These are phyloP conservation scores for Tanaodytes sp. DNA, from an alignment of 2,888 invertebrate genomes.

Conservation along the genomic window DNA sequence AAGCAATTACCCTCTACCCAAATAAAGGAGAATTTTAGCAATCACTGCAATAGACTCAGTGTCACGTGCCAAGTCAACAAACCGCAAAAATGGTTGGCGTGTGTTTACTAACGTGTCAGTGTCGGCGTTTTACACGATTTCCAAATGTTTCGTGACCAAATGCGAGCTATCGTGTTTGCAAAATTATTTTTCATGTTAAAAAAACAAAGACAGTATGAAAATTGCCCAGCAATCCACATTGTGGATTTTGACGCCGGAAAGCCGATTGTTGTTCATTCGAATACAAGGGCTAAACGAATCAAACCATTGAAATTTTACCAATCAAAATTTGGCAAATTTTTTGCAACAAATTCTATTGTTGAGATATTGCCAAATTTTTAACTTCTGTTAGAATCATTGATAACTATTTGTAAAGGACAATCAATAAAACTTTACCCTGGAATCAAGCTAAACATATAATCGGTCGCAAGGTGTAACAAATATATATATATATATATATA, in stretches of 20 bases:
- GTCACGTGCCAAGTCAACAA: constrained; percentile 55
- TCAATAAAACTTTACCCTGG: too few relatives aligned
- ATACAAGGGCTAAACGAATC: too few relatives aligned
- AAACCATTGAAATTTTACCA: too few relatives aligned
- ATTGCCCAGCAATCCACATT: constrained; percentile 45
- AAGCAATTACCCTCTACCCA: not conserved
- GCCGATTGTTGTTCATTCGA: too few relatives aligned
- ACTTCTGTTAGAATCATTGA: too few relatives aligned
- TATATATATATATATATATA: too few relatives aligned
- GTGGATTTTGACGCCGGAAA: constrained; percentile 47
- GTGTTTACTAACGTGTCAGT: constrained; percentile 57
- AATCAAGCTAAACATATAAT: too few relatives aligned
- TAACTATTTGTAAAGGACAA: too few relatives aligned
- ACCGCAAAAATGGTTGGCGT: constrained; percentile 58
- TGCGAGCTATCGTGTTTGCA: constrained; percentile 58
- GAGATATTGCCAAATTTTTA: too few relatives aligned
- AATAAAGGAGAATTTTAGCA: constrained; percentile 34
- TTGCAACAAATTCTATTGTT: too few relatives aligned
- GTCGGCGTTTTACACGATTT: constrained; percentile 57
- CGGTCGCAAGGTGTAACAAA: too few relatives aligned
- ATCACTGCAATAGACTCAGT: constrained; percentile 36
- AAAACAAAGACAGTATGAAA: constrained; percentile 35
- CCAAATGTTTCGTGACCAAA: constrained; percentile 62
- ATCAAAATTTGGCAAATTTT: too few relatives aligned
- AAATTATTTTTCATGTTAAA: constrained; percentile 36